Evolutionary conservation across 2,797 vertebrate genomes (phyloP).

Genomic region (Lates japonicus): DNA sequence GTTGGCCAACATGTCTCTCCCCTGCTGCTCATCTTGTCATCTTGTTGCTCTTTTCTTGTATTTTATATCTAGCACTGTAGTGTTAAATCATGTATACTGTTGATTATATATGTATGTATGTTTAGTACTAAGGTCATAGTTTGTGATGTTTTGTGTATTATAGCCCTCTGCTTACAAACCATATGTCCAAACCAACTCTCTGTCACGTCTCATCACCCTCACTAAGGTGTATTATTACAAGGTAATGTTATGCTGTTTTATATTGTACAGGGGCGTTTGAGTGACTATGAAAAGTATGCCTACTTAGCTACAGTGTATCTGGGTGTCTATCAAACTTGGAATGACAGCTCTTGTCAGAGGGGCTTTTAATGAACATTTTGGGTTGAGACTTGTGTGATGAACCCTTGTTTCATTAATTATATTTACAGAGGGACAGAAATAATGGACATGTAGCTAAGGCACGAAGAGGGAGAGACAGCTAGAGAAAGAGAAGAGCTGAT

Average conservation of each 20-base stretch:
- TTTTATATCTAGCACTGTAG: not conserved
- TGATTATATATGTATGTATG: not conserved
- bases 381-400: not conserved
- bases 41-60: not conserved
- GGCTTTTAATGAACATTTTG: not conserved
- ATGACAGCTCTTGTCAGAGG: not conserved
- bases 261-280: not conserved
- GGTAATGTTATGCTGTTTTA: not conserved
- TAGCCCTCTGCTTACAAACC: not conserved
- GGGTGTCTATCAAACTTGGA: not conserved
- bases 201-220: not conserved
- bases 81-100: not conserved
- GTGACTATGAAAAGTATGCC: not conserved
- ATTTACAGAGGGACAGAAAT: not conserved
- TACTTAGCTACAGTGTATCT: not conserved
- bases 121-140: not conserved
- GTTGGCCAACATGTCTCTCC: slow-evolving; percentile 6
- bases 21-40: not conserved
- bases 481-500: not conserved
- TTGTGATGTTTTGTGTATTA: not conserved
- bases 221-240: not conserved
- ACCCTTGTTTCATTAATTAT: not conserved
- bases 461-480: too few species aligned
- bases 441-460: not conserved
- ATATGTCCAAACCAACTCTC: not conserved